These are phyloP conservation scores for Dolichallabes microphthalmus DNA, from an alignment of 2,113 vertebrate species.

Conservation along the genomic window DNA sequence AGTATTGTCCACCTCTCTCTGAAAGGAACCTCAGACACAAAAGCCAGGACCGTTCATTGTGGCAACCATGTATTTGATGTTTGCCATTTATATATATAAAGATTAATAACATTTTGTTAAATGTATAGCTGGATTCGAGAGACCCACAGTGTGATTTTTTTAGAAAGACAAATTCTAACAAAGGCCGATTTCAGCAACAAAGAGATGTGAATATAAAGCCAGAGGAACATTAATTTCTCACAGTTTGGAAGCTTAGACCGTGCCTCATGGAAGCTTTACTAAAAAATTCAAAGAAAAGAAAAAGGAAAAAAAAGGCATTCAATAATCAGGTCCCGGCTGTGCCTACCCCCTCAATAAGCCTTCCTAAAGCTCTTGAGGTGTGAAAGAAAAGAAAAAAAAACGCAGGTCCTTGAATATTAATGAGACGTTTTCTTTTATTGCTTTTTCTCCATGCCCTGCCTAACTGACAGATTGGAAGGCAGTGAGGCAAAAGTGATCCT, in stretches of 20 bases:
- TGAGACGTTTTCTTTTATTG: slow-evolving; percentile 53
- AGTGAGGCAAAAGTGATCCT: slow-evolving; percentile 44
- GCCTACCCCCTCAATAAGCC: slow-evolving; percentile 55
- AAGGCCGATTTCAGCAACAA: background rate
- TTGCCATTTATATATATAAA: background rate
- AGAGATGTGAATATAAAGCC: slow-evolving; percentile 20
- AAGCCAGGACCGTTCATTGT: slow-evolving; percentile 59
- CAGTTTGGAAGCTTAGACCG: slow-evolving; percentile 16
- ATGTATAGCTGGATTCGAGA: slow-evolving; percentile 2
- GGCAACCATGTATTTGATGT: slow-evolving; percentile 42
- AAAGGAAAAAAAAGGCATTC: slow-evolving; percentile 18
- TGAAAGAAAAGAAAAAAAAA: slow-evolving; percentile 53
- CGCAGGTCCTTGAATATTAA: slow-evolving; percentile 65
- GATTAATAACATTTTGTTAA: background rate
- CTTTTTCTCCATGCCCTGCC: slow-evolving; percentile 17
- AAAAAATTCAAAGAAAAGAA: slow-evolving; percentile 24
- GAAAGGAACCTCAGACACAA: slow-evolving; percentile 65
- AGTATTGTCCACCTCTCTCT: slow-evolving; percentile 68
- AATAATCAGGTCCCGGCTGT: slow-evolving; percentile 46
- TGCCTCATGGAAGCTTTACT: slow-evolving; percentile 14
- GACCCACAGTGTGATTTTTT: background rate
- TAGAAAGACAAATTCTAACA: background rate
- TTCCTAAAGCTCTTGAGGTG: slow-evolving; percentile 64
- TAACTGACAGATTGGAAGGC: slow-evolving; percentile 40
- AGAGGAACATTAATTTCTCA: slow-evolving; percentile 23